These are phyloP conservation scores for Tortrix viridana DNA, from an alignment of 2,888 invertebrate genomes.

Conservation along the genomic window DNA sequence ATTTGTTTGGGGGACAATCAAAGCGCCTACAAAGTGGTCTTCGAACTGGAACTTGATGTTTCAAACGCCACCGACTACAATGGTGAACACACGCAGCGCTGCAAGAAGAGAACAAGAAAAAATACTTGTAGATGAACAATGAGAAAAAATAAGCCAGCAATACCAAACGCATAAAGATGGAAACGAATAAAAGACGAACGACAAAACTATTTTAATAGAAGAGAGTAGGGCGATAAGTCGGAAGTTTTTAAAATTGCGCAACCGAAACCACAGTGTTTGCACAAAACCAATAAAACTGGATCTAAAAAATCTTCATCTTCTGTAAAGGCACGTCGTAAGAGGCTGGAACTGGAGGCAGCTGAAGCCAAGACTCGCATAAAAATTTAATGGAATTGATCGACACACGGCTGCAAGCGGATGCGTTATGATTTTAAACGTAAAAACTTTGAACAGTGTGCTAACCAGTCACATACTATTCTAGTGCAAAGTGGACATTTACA, in stretches of 20 bases:
- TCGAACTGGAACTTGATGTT: background rate
- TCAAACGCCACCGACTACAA: background rate
- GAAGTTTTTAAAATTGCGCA: background rate
- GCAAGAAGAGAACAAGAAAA: background rate
- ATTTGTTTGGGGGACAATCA: background rate
- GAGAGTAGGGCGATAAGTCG: no score
- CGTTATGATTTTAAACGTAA: slow-evolving; percentile 2
- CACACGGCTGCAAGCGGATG: slow-evolving; percentile 22
- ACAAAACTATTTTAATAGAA: background rate
- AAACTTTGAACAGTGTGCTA: background rate
- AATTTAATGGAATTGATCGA: slow-evolving; percentile 34
- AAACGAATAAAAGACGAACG: background rate
- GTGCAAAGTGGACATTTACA: slow-evolving; percentile 2
- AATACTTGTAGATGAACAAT: background rate
- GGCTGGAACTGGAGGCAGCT: slow-evolving; percentile 24
- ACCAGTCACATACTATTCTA: background rate
- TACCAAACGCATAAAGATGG: no score
- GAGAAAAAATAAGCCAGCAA: no score
- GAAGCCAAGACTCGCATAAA: slow-evolving; percentile 33
- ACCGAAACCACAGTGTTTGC: background rate
- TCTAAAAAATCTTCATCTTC: background rate
- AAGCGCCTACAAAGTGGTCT: background rate
- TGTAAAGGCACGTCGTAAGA: slow-evolving; percentile 7
- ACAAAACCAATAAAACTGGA: background rate
- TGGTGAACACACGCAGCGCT: background rate